Percentiles rank a stretch among this genome's conserved stretches.
Evolutionary conservation across 23 tunicate genomes (phyloP).

Genomic region (Phallusia fumigata): DNA sequence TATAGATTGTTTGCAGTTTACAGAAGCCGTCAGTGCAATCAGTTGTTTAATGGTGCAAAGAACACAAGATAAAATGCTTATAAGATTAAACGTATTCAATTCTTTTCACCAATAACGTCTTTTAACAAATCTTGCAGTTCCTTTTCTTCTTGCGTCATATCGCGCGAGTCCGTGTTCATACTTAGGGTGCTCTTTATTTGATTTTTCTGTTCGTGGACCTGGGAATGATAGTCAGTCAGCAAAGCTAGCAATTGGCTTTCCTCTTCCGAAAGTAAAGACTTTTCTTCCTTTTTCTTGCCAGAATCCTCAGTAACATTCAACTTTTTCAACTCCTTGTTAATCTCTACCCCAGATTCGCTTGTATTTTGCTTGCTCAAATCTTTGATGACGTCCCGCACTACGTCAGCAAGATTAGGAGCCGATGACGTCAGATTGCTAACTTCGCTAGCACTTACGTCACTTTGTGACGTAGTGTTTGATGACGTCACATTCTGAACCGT

Average conservation of each 20-base stretch:
- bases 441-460: not conserved
- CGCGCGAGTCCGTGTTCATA: not conserved
- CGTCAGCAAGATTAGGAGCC: not conserved
- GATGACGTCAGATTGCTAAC: not conserved
- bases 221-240: not conserved
- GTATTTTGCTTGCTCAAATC: not conserved
- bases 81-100: not conserved
- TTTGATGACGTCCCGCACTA: not conserved
- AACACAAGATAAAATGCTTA: too few relatives aligned
- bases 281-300: not conserved
- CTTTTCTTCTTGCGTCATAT: not conserved
- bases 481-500: not conserved
- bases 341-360: not conserved
- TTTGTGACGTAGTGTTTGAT: not conserved
- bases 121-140: not conserved
- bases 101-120: not conserved
- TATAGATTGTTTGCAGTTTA: too few relatives aligned
- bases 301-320: not conserved
- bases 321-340: not conserved
- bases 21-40: too few relatives aligned
- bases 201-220: not conserved
- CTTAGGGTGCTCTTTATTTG: not conserved
- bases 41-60: too few relatives aligned
- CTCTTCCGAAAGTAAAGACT: not conserved
- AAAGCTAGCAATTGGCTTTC: not conserved